Conservation (phyloP, 2,797 vertebrate genomes). For the Cyclura pinguis region DNA sequence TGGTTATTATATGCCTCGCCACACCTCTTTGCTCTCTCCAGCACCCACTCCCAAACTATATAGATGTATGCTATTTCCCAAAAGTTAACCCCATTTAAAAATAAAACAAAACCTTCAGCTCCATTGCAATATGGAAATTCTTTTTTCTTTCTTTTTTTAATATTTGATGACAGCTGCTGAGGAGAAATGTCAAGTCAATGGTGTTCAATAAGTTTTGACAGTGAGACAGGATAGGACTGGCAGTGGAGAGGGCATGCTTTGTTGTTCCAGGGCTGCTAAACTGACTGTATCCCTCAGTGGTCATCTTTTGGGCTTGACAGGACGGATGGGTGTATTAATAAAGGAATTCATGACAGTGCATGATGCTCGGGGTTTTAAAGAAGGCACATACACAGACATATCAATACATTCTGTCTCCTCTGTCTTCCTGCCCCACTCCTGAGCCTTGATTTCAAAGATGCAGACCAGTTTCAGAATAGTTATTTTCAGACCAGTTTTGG, state of each 20-base stretch:
- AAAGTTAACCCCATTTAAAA: conserved; percentile 14
- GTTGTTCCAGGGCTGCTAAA: not conserved
- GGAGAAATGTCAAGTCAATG: conserved; percentile 32
- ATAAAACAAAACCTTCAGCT: not conserved
- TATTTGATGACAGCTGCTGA: not conserved
- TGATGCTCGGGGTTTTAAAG: not conserved
- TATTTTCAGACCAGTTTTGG: conserved; percentile 21
- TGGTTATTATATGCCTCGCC: not conserved
- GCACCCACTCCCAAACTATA: not conserved
- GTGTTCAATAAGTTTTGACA: conserved; percentile 38
- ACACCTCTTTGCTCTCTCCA: not conserved
- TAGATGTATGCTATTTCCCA: not conserved
- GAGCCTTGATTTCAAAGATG: not conserved
- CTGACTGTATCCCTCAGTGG: conserved; percentile 24
- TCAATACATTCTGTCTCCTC: not conserved
- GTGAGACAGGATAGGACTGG: conserved; percentile 4
- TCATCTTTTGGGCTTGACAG: not conserved
- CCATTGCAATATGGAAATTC: conserved; percentile 15
- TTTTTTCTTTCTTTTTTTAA: not conserved
- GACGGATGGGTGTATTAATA: accelerated
- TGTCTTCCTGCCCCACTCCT: not conserved
- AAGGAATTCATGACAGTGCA: not conserved
- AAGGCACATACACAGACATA: not conserved
- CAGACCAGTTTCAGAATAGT: not conserved
- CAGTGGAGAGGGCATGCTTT: not conserved